Percentiles rank a stretch among this genome's conserved stretches.
Evolutionary conservation across 2,113 vertebrate species (phyloP).

Genomic region (Herpailurus yagouaroundi): DNA sequence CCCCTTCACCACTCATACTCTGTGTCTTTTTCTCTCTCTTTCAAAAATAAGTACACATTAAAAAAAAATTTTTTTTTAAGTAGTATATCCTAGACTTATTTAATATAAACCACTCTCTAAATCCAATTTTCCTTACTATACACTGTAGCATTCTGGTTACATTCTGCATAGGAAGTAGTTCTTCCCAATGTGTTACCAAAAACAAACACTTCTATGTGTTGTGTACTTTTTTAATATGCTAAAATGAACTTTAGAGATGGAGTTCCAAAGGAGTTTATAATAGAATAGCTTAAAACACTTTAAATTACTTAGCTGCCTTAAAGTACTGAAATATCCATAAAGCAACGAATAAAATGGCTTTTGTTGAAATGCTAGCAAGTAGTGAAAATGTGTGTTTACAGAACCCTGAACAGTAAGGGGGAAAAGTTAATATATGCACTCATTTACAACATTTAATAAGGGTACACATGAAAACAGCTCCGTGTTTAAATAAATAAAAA

Average conservation of each 20-base stretch:
- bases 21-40: no score
- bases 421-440: neutral
- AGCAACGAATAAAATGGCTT: neutral
- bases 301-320: neutral
- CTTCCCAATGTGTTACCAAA: neutral
- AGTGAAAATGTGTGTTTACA: neutral
- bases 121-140: neutral
- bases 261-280: neutral
- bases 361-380: neutral
- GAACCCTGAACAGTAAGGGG: neutral
- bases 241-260: neutral
- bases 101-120: neutral
- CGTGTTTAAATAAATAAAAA: neutral
- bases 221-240: neutral
- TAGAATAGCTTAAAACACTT: constrained; percentile 20
- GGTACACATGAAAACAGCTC: neutral
- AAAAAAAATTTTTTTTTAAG: neutral
- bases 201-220: neutral
- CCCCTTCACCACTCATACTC: no score
- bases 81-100: neutral
- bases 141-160: constrained; percentile 4
- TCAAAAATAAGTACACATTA: no score
- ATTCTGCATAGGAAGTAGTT: neutral
- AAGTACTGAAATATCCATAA: neutral
- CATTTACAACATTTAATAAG: neutral